Conservation (phyloP, 2,888 invertebrate genomes). For the Nomada ruficornis region DNA sequence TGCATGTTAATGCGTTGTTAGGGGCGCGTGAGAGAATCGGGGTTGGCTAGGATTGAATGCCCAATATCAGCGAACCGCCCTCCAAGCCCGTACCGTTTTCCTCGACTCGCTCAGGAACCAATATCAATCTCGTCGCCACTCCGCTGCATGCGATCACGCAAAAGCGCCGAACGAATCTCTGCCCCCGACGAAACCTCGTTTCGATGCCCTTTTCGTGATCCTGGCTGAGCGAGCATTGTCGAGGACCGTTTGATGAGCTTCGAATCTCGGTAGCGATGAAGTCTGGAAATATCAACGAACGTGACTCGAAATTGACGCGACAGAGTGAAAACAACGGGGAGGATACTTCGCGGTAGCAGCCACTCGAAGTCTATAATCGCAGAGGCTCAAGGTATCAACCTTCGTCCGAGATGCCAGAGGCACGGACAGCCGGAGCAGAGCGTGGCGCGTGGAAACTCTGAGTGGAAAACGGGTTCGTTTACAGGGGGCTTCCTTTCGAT, state of each 20-base stretch:
- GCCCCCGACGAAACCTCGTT: conserved; percentile 55
- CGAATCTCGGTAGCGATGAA: background rate
- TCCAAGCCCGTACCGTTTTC: conserved; percentile 75
- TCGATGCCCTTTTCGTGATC: background rate
- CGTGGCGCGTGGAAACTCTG: conserved; percentile 23
- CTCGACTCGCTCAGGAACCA: conserved; percentile 75
- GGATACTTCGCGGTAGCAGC: background rate
- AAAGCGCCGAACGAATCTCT: conserved; percentile 66
- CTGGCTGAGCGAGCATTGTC: background rate
- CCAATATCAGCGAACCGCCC: conserved; percentile 82
- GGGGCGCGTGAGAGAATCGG: conserved; percentile 78
- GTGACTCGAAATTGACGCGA: background rate
- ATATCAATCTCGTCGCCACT: conserved; percentile 71
- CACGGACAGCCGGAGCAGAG: background rate
- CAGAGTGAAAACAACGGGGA: background rate
- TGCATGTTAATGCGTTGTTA: conserved; percentile 84
- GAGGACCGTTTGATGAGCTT: background rate
- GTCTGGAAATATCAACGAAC: too few relatives aligned
- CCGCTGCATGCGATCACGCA: conserved; percentile 67
- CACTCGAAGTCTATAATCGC: background rate
- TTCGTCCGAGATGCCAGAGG: conserved; percentile 5
- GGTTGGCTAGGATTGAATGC: conserved; percentile 80
- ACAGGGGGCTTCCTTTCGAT: conserved; percentile 11
- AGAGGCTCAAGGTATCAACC: conserved; percentile 18
- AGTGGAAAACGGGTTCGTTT: conserved; percentile 33